Evolutionary conservation across 2,113 vertebrate genomes (phyloP).

Genomic region (Salvelinus namaycush): DNA sequence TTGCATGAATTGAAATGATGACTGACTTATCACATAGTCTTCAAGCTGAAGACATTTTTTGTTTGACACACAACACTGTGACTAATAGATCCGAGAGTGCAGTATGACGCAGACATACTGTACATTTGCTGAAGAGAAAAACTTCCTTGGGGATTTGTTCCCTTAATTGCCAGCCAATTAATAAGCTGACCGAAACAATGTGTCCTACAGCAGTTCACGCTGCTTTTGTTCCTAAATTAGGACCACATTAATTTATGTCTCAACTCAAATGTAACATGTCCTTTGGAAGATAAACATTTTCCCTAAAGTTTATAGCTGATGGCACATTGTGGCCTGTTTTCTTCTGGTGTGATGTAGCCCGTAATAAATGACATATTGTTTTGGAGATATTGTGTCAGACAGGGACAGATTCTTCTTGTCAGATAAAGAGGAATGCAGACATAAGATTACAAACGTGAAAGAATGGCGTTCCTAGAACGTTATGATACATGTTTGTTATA

Average conservation of each 20-base stretch:
- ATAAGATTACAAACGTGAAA: too few species aligned
- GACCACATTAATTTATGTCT: slow-evolving; percentile 33
- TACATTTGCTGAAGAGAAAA: slow-evolving; percentile 35
- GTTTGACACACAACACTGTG: slow-evolving; percentile 26
- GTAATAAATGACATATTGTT: slow-evolving; percentile 6
- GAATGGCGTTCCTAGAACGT: too few species aligned
- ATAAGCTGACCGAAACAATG: slow-evolving; percentile 50
- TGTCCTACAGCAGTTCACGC: slow-evolving; percentile 45
- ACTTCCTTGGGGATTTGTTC: slow-evolving; percentile 51
- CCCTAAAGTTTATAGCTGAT: slow-evolving; percentile 39
- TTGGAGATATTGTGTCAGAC: too few species aligned
- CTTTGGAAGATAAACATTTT: slow-evolving; percentile 55
- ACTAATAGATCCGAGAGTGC: slow-evolving; percentile 32
- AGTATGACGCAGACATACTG: slow-evolving; percentile 17
- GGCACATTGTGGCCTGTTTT: slow-evolving; percentile 30
- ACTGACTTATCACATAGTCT: slow-evolving; percentile 2
- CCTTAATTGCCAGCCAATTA: slow-evolving; percentile 64
- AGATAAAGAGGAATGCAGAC: too few species aligned
- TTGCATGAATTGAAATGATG: background rate
- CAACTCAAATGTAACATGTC: slow-evolving; percentile 55
- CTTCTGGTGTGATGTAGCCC: slow-evolving; percentile 36
- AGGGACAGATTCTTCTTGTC: too few species aligned
- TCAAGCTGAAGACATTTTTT: slow-evolving; percentile 9
- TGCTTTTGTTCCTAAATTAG: slow-evolving; percentile 52
- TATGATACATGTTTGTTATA: too few species aligned